Conservation (phyloP, 2,113 vertebrate species). For the Dasyurus viverrinus region DNA sequence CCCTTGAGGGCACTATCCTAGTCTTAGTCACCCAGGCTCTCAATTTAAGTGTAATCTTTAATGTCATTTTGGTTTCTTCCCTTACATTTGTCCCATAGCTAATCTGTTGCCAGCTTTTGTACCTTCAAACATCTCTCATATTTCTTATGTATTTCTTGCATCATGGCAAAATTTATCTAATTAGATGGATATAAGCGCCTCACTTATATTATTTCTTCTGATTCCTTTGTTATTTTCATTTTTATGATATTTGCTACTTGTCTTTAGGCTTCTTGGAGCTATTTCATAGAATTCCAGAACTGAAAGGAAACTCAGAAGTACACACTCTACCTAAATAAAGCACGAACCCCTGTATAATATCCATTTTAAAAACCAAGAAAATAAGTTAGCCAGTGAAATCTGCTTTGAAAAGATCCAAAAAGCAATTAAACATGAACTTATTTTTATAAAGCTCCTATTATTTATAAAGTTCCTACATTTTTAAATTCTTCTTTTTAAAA, state of each 20-base stretch:
- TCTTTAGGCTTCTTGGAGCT: background rate
- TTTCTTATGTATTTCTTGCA: background rate
- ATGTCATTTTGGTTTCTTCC: background rate
- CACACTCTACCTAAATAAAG: background rate
- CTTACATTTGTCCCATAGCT: background rate
- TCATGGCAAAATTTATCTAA: background rate
- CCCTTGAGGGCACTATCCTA: background rate
- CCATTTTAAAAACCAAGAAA: background rate
- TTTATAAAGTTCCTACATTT: background rate
- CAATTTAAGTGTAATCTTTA: background rate
- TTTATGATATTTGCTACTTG: background rate
- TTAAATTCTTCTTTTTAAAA: background rate
- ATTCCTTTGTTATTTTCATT: background rate
- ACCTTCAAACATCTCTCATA: background rate
- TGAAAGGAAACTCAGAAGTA: background rate
- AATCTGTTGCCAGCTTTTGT: background rate
- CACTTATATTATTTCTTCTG: background rate
- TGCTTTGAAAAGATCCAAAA: background rate
- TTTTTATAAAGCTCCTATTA: background rate
- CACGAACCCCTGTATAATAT: background rate
- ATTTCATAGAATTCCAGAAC: background rate
- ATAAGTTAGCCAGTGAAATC: background rate
- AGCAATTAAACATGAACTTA: background rate
- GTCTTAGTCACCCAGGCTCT: background rate
- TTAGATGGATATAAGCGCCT: background rate